These are phyloP conservation scores for Andricus grossulariae DNA, from an alignment of 1,140 invertebrate genomes.

Conservation along the genomic window DNA sequence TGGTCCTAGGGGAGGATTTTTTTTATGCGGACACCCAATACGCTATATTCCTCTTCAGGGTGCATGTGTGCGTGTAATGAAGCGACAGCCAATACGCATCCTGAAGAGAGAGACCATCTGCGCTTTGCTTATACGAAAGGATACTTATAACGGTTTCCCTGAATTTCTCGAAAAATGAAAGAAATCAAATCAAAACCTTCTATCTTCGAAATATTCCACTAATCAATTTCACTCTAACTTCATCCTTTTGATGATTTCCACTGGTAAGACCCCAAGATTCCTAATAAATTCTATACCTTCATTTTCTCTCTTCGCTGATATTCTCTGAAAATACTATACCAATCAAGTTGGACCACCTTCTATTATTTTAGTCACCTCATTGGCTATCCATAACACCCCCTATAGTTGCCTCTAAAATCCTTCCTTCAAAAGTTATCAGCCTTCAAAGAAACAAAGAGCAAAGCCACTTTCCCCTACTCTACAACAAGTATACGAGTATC, in stretches of 20 bases:
- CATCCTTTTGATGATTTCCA: too few species aligned
- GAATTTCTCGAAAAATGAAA: background rate
- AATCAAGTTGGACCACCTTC: too few species aligned
- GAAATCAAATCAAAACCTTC: background rate
- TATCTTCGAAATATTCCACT: background rate
- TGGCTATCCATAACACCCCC: too few species aligned
- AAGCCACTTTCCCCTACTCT: too few species aligned
- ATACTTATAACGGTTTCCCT: conserved; percentile 11
- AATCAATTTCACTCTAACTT: background rate
- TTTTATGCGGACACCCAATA: conserved; percentile 3
- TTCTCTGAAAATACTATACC: too few species aligned
- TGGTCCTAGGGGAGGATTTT: conserved; percentile 4
- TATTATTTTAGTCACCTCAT: too few species aligned
- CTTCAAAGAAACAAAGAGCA: too few species aligned
- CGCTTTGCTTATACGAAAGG: background rate
- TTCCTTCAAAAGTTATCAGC: too few species aligned
- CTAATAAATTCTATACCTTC: too few species aligned
- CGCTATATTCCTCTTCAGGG: background rate
- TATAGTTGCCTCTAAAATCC: too few species aligned
- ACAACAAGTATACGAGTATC: conserved; percentile 4
- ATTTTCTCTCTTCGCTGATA: too few species aligned
- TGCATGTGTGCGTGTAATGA: conserved; percentile 3
- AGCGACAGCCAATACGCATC: conserved; percentile 11
- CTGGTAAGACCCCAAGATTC: too few species aligned
- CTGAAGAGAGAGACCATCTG: background rate